Percentiles rank a stretch among this genome's conserved stretches.
Evolutionary conservation across 2,113 vertebrate genomes (phyloP).

Genomic region (Heliornis fulica): DNA sequence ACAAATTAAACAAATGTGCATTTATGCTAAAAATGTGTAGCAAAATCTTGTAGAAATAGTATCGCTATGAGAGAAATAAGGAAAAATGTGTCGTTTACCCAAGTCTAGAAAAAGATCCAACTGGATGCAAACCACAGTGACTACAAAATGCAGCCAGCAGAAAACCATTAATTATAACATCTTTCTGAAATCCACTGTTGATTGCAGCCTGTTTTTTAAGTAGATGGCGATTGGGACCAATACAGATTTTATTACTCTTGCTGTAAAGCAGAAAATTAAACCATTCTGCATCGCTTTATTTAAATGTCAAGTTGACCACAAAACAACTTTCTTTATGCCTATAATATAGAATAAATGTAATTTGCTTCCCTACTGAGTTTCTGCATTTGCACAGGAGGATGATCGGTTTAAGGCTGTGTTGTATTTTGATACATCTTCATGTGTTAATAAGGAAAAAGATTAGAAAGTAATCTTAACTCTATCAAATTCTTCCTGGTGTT

Average conservation of each 20-base stretch:
- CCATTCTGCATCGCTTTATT: not conserved
- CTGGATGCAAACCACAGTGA: not conserved
- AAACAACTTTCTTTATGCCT: not conserved
- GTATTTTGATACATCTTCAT: not conserved
- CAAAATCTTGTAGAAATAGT: not conserved
- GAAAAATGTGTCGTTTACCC: not conserved
- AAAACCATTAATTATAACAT: not conserved
- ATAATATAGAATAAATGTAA: not conserved
- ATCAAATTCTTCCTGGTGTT: not conserved
- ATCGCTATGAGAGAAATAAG: not conserved
- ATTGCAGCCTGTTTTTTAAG: not conserved
- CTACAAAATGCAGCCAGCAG: not conserved
- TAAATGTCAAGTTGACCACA: slow-evolving; percentile 16
- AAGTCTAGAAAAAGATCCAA: not conserved
- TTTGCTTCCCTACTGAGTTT: not conserved
- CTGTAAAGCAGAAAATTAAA: not conserved
- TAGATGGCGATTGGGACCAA: not conserved
- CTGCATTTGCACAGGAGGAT: not conserved
- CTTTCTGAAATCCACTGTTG: not conserved
- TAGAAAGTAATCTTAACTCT: not conserved
- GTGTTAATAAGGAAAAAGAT: not conserved
- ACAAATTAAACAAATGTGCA: not conserved
- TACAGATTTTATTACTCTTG: not conserved
- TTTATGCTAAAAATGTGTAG: not conserved
- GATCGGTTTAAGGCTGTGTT: not conserved